Base-by-base conservation (phyloP, 2,113 vertebrate species). In the Emberiza fucata region DNA sequence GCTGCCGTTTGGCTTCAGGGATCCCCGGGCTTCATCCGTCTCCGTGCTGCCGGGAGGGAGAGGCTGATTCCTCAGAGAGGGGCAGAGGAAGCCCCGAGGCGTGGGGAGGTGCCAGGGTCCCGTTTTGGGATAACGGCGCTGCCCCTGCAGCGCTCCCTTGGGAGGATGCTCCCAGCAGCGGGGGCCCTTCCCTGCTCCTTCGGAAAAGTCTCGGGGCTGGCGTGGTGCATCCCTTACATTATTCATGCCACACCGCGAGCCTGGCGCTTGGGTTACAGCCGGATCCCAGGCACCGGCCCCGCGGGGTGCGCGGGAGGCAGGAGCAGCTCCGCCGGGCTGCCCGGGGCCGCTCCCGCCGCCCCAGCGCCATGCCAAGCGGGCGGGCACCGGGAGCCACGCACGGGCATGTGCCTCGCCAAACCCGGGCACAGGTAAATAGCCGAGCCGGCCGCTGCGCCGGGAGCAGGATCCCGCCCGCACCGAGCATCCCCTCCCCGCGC, bases 191-290 rank as follows among this genome's bases (percentile, higher is more conserved):
- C 95, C 97, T 91, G 88, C 97, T 94, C 93, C 95, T 95, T 95
- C 94, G 96, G 97, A 98, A 98, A 97, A 94, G 97, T 98, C 98
- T 98, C 95, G 83, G 96, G 97, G 98, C 98, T 91, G 97, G 97
- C 98, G 98, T 95, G 96, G 98, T 97, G 97, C 97, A 97, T 98
- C 95, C 98, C 93, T 79, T 99, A 96, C 98, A 99, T 99, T 98
- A 99, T 99, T 99, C 91, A 99, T 98, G 97, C 60, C 60, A 59
- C 60, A 59, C 96, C 92, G 90, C 69, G 68, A 98, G 97, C 97
- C 97, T 28, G 91, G 95, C 95, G 98, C 98, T 99, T 98, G 93
- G 94, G 97, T 99, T 99, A 99, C 99, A 97, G 97, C 80, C 95
- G 88, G 96, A 98, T 96, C 97, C 86, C 96, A 95, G 96, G 70